Percentiles rank a stretch among this genome's conserved stretches.
These are phyloP conservation scores for Hemiscyllium ocellatum DNA, from an alignment of 2,113 vertebrate species.

Conservation along the genomic window DNA sequence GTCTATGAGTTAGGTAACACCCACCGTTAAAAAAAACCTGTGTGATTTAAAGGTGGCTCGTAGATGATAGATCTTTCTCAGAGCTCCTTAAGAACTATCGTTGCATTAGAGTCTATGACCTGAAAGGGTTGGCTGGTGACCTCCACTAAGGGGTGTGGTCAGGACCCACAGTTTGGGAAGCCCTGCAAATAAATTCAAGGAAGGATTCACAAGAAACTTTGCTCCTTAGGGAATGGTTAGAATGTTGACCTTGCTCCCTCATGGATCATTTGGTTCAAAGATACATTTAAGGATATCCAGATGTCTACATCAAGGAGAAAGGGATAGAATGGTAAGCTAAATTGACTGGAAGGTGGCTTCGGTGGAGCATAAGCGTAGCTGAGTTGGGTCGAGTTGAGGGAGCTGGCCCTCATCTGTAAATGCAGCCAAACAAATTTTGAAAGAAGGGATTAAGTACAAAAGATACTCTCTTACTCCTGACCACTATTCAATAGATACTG, in stretches of 20 bases:
- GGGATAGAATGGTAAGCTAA: background rate
- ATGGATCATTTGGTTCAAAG: background rate
- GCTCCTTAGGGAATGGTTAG: background rate
- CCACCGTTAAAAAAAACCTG: too few relatives aligned
- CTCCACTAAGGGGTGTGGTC: too few relatives aligned
- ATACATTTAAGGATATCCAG: background rate
- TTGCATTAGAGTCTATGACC: too few relatives aligned
- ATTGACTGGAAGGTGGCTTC: background rate
- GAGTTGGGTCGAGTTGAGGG: background rate
- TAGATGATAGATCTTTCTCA: too few relatives aligned
- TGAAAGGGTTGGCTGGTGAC: too few relatives aligned
- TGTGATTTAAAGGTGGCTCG: too few relatives aligned
- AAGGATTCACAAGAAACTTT: background rate
- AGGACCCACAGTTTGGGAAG: too few relatives aligned
- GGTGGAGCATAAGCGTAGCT: background rate
- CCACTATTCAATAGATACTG: background rate
- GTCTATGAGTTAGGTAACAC: too few relatives aligned
- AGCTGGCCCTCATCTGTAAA: background rate
- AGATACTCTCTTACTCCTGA: background rate
- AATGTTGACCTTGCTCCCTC: background rate
- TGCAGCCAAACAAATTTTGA: background rate
- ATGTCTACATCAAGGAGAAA: background rate
- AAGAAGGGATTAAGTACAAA: background rate
- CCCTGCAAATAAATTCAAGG: background rate
- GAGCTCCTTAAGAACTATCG: too few relatives aligned